These are phyloP conservation scores for Ibidorhyncha struthersii DNA, from an alignment of 2,113 vertebrate species.

Conservation along the genomic window DNA sequence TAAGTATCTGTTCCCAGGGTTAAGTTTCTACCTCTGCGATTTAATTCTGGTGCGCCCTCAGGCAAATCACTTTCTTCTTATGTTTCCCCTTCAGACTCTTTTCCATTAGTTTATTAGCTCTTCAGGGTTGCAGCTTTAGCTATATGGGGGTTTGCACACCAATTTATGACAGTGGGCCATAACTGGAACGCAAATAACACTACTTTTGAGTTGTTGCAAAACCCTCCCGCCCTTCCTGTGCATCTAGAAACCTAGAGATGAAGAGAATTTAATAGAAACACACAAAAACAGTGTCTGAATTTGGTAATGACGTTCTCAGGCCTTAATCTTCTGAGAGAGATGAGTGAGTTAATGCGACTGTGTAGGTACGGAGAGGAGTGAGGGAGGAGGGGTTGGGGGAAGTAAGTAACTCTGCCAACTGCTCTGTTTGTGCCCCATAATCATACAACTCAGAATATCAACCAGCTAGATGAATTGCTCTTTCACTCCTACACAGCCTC, in stretches of 20 bases:
- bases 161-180: not conserved
- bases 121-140: not conserved
- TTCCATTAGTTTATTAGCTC: not conserved
- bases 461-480: not conserved
- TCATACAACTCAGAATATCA: not conserved
- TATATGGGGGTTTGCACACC: not conserved
- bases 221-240: not conserved
- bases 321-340: not conserved
- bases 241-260: not conserved
- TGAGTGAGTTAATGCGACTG: not conserved
- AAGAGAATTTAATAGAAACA: not conserved
- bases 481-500: slow-evolving; percentile 1
- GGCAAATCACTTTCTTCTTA: not conserved
- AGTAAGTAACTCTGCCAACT: not conserved
- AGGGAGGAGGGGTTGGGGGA: not conserved
- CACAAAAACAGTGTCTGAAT: not conserved
- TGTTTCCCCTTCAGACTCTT: not conserved
- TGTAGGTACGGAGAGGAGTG: not conserved
- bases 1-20: not conserved
- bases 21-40: not conserved
- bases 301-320: not conserved
- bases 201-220: not conserved
- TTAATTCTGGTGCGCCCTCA: not conserved
- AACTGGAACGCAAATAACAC: not conserved
- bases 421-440: not conserved